These are phyloP conservation scores for Syrmaticus mikado DNA, from an alignment of 2,113 vertebrate genomes.

Conservation along the genomic window DNA sequence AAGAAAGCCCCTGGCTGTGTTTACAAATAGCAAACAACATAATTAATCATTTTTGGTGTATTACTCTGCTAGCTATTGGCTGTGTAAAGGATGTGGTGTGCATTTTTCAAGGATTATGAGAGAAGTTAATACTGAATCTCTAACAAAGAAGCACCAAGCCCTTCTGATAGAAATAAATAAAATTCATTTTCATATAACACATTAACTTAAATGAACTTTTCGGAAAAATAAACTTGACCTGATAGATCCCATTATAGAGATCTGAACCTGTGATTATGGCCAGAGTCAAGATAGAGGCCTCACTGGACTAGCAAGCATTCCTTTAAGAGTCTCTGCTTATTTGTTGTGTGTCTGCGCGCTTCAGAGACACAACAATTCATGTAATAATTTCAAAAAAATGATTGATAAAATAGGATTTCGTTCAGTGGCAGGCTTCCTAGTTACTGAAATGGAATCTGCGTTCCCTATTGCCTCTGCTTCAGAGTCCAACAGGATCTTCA, in stretches of 20 bases:
- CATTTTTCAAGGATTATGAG: neutral
- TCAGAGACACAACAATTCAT: neutral
- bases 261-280: neutral
- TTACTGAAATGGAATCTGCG: neutral
- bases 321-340: conserved; percentile 4
- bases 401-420: neutral
- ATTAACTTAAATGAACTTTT: neutral
- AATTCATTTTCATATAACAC: neutral
- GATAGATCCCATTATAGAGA: neutral
- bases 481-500: neutral
- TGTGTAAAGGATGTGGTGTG: neutral
- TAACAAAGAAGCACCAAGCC: neutral
- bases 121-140: neutral
- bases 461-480: neutral
- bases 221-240: neutral
- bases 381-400: rapidly evolving
- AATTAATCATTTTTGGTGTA: neutral
- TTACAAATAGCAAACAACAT: conserved; percentile 1
- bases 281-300: neutral
- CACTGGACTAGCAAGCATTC: neutral
- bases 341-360: neutral
- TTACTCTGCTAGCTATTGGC: neutral
- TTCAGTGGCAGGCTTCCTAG: neutral
- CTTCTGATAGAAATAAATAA: neutral
- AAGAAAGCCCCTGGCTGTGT: neutral